These are phyloP conservation scores for Malachius bipustulatus DNA, from an alignment of 2,888 invertebrate species.

Conservation along the genomic window DNA sequence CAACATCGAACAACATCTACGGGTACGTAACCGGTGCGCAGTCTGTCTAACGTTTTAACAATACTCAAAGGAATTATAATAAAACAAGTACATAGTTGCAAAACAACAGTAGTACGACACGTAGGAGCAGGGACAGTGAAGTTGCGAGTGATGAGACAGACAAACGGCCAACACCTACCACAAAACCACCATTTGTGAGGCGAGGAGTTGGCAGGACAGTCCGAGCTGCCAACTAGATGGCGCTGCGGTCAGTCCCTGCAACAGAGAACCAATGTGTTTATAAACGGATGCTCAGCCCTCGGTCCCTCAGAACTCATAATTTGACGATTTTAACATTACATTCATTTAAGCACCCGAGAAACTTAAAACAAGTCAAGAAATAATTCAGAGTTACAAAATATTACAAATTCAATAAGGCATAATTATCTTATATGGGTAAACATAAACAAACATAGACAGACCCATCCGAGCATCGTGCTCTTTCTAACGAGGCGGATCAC, in stretches of 20 bases:
- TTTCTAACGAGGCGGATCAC: too few species aligned
- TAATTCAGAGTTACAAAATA: too few species aligned
- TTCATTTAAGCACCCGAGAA: too few species aligned
- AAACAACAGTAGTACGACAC: conserved; percentile 17
- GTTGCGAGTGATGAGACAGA: conserved; percentile 27
- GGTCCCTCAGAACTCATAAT: neutral
- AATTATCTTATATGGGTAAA: too few species aligned
- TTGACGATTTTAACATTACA: too few species aligned
- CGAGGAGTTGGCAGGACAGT: conserved; percentile 32
- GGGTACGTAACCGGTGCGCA: conserved; percentile 28
- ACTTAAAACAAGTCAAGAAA: too few species aligned
- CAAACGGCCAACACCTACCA: conserved; percentile 35
- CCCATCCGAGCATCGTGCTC: too few species aligned
- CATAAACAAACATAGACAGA: too few species aligned
- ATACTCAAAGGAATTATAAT: too few species aligned
- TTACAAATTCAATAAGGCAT: too few species aligned
- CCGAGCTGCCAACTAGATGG: conserved; percentile 37
- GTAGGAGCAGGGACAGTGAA: conserved; percentile 20
- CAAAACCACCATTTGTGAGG: conserved; percentile 38
- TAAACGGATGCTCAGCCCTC: neutral
- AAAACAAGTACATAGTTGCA: too few species aligned
- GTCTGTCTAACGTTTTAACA: neutral
- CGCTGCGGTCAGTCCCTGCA: conserved; percentile 40
- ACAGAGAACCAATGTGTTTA: conserved; percentile 34
- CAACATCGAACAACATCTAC: conserved; percentile 34